Conservation (phyloP, 2,888 invertebrate species). For the Oasisia sp. region DNA sequence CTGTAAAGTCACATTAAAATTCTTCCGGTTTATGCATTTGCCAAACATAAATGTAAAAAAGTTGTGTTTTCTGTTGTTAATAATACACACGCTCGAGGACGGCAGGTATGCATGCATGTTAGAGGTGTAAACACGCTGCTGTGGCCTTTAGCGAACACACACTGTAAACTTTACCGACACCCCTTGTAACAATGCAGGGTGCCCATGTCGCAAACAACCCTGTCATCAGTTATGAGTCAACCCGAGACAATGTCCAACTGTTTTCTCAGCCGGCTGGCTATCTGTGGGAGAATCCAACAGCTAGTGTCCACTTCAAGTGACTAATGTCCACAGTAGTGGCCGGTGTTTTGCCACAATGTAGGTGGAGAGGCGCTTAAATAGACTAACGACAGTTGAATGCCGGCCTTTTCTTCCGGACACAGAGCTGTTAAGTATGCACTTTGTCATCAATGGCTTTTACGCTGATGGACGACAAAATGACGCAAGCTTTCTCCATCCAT, state of each 20-base stretch:
- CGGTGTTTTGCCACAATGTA: background rate
- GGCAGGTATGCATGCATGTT: background rate
- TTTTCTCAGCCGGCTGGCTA: background rate
- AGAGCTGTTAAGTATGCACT: background rate
- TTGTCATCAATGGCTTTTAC: conserved; percentile 12
- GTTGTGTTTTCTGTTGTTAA: background rate
- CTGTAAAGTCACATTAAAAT: background rate
- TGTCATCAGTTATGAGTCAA: conserved; percentile 1
- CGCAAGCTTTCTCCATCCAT: background rate
- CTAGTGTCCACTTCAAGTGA: background rate
- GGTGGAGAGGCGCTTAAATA: background rate
- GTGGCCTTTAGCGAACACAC: background rate
- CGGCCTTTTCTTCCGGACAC: background rate
- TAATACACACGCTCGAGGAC: background rate
- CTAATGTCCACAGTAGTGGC: background rate
- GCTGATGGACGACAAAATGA: background rate
- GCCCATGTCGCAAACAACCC: background rate
- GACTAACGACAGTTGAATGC: conserved; percentile 9
- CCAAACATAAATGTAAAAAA: background rate
- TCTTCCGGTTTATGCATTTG: background rate
- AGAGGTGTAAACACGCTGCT: background rate
- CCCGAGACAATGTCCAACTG: background rate
- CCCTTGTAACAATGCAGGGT: background rate
- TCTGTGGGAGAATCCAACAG: background rate
- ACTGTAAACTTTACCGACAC: background rate